Evolutionary conservation across 1,140 invertebrate genomes (phyloP), one percentile per base, ranked within the genome.

Genomic region (Drosophila mauritiana): DNA sequence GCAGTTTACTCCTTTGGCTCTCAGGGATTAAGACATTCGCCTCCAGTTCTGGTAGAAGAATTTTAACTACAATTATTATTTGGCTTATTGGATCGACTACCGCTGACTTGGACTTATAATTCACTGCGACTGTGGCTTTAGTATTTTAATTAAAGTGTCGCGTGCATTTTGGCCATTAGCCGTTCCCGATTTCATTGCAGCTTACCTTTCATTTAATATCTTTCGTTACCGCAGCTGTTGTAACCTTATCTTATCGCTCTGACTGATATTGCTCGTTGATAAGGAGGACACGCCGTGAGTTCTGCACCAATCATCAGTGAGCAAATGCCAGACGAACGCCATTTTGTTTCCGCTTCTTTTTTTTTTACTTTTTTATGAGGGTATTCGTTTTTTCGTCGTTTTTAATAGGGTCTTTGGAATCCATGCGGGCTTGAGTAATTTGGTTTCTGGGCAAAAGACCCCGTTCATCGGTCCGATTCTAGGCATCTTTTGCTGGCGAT

Each of bases 111-210:
- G 34, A 40, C 34, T 27, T 46, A 53, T 61, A 43, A 52, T 22
- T 46, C 45, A 39, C 45, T 40, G 39, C 43, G 15, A 34, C 25
- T 53, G 5, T 31, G 48, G 42, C 22, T 40, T 79, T 86, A 79
- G 76, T 73, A 83, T 80, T 88, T 88, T 88, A 88, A 88, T 88
- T 88, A 88, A 83, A 83, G 76, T 80, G 64, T 80, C 65, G 83
- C 83, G 53, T 83, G 79, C 49, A 48, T 42, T 43, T 51, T 11
- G 37, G 55, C 36, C 43, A 70, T 74, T 53, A 78, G 52, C 42
- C 17, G 25, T 42, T 22, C 31, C 40, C 55, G 39, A 53, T 52
- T 64, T 12, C 34, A 46, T 12, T 52, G 40, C 25, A 22, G 42
- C 17, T 17, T 8, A 22, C 17, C 27, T n/a, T 51, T 43, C 49